Evolutionary conservation across 1,140 invertebrate species (phyloP).

Genomic region (Teleopsis dalmanni): DNA sequence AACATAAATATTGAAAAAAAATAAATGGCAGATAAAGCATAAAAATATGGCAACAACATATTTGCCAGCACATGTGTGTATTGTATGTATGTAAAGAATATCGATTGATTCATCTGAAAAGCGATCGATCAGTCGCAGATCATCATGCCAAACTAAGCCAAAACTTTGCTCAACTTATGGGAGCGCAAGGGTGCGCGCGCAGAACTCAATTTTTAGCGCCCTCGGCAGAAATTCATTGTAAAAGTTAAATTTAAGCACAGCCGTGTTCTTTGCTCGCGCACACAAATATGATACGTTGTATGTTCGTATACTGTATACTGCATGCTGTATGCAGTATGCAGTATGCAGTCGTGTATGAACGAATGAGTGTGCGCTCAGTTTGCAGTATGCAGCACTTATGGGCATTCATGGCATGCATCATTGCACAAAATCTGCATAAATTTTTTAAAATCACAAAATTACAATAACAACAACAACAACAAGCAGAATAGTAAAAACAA

Average conservation of each 20-base stretch:
- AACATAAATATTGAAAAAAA: not conserved
- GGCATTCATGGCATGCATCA: constrained; percentile 17
- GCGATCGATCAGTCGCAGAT: constrained; percentile 16
- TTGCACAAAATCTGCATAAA: constrained; percentile 16
- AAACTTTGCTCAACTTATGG: too few species aligned
- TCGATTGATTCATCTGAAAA: not conserved
- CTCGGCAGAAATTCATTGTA: constrained; percentile 12
- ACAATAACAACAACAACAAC: constrained; percentile 1
- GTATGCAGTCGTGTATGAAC: not conserved
- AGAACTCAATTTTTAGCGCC: constrained; percentile 18
- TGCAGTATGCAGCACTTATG: too few species aligned
- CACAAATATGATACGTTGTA: not conserved
- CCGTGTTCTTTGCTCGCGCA: not conserved
- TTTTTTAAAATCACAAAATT: constrained; percentile 8
- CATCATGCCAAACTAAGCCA: not conserved
- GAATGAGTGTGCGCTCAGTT: constrained; percentile 1
- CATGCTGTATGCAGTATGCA: not conserved
- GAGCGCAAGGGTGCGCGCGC: too few species aligned
- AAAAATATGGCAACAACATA: not conserved
- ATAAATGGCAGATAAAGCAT: not conserved
- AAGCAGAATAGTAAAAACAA: not conserved
- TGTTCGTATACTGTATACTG: not conserved
- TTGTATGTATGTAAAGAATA: not conserved
- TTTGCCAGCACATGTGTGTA: not conserved
- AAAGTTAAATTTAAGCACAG: constrained; percentile 1